Base-by-base conservation (phyloP, 2,888 invertebrate species). In the Bruchidius siliquastri region DNA sequence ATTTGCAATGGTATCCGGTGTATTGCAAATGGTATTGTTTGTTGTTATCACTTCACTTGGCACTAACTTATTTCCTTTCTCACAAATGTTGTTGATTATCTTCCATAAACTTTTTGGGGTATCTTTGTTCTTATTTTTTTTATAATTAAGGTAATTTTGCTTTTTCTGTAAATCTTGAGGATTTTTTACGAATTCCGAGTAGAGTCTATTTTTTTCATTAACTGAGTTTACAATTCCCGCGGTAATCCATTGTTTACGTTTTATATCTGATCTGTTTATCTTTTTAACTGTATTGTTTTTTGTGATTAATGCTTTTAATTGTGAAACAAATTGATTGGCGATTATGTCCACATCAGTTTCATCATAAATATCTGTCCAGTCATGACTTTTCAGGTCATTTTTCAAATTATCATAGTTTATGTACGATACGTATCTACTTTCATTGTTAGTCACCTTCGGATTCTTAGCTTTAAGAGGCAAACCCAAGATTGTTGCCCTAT, bases 21-120 rank as follows among this genome's bases (percentile, higher is more conserved):
- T 67, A 10, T n/a, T 10, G 10, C 26, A 26, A 4, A 8, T 8
- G 2, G 8, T 26, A 26, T 26, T 26, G 8, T 26, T 8, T 26
- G 2, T 26, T 4, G 26, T 26, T 26, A 26, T 2, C 8, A 26
- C 8, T 26, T 26, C 26, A 26, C 8, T 26, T 26, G 26, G 26
- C 8, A 26, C 3, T n/a, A n/a, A n/a, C n/a, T n/a, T n/a, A 26
- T 26, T 26, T 26, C 8, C 8, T 4, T 26, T 26, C 26, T 26
- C 26, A 26, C 3, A 26, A 26, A 67, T 67, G 2, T 10, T 10
- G 4, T 26, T 72, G 13, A 72, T 68, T 22, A 72, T 68, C 30
- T 72, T 72, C 72, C 72, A 72, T 22, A 72, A 20, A 26, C 68
- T 67, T 72, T 72, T 72, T 10, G 72, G 68, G 20, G 20, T 72